Conservation (phyloP, 2,797 vertebrate species). For the Odontamblyopus lacepedii region DNA sequence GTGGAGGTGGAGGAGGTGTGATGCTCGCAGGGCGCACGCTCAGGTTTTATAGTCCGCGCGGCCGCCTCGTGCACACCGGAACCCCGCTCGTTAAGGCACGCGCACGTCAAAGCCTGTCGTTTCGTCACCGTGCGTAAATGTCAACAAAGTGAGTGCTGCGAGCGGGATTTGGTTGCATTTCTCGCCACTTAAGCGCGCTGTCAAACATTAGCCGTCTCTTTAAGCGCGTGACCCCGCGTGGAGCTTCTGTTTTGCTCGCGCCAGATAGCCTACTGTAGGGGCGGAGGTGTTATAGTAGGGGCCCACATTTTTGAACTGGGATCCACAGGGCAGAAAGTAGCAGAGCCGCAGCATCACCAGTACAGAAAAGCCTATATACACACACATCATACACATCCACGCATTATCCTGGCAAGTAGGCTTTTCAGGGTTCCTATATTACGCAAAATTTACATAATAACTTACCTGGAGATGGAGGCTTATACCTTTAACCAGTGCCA, state of each 20-base stretch:
- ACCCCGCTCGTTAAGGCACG: slow-evolving; percentile 37
- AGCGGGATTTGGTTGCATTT: slow-evolving; percentile 6
- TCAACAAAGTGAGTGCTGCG: slow-evolving; percentile 5
- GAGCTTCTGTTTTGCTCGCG: not conserved
- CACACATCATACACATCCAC: too few species aligned
- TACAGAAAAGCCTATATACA: too few species aligned
- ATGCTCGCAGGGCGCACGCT: not conserved
- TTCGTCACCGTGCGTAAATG: slow-evolving; percentile 40
- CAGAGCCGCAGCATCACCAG: not conserved
- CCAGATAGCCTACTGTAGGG: not conserved
- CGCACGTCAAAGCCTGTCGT: slow-evolving; percentile 39
- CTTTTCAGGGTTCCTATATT: too few species aligned
- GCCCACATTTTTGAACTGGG: not conserved
- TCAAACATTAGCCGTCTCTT: not conserved
- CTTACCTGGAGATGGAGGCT: too few species aligned
- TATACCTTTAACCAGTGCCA: too few species aligned
- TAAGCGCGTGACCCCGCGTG: slow-evolving; percentile 23
- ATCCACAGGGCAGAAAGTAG: not conserved
- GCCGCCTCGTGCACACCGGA: slow-evolving; percentile 22
- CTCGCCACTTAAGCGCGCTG: slow-evolving; percentile 23
- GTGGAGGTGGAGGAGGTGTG: too few species aligned
- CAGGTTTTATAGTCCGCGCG: slow-evolving; percentile 43
- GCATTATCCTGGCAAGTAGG: too few species aligned
- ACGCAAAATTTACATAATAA: too few species aligned
- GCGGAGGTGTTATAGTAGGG: too few species aligned